Evolutionary conservation across 2,888 invertebrate species (phyloP).

Genomic region (Habrosyne pyritoides): DNA sequence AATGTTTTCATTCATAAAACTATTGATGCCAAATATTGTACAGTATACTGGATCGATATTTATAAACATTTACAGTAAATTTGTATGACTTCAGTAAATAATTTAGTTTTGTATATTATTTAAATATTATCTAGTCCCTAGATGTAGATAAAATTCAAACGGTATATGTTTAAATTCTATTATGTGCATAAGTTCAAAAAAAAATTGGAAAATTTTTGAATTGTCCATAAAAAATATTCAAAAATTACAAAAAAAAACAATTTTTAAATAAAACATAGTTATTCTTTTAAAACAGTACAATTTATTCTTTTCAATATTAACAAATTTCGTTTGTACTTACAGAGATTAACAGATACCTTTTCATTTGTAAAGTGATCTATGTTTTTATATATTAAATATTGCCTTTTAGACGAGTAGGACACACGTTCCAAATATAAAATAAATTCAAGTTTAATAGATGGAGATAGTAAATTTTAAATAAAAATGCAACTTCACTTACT

Average conservation of each 20-base stretch:
- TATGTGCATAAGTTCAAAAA: no score
- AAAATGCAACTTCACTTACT: not conserved
- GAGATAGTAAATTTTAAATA: not conserved
- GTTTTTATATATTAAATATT: not conserved
- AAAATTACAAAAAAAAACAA: no score
- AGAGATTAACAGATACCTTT: not conserved
- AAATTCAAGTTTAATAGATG: not conserved
- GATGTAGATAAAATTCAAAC: not conserved
- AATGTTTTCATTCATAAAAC: not conserved
- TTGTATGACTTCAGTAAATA: not conserved
- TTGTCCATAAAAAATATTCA: no score
- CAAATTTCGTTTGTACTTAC: not conserved
- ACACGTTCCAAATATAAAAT: not conserved
- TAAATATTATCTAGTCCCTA: not conserved
- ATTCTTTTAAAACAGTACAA: no score
- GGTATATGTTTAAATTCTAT: not conserved
- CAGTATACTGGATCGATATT: not conserved
- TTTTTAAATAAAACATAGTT: no score
- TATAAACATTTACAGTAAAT: not conserved
- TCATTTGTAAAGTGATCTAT: not conserved
- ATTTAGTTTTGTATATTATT: not conserved
- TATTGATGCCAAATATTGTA: not conserved
- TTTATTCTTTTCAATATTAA: not conserved
- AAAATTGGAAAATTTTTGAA: no score
- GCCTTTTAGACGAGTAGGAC: not conserved